Percentiles rank a stretch among this genome's conserved stretches.
These are phyloP conservation scores for Coptotermes formosanus DNA, from an alignment of 1,140 invertebrate species.

Conservation along the genomic window DNA sequence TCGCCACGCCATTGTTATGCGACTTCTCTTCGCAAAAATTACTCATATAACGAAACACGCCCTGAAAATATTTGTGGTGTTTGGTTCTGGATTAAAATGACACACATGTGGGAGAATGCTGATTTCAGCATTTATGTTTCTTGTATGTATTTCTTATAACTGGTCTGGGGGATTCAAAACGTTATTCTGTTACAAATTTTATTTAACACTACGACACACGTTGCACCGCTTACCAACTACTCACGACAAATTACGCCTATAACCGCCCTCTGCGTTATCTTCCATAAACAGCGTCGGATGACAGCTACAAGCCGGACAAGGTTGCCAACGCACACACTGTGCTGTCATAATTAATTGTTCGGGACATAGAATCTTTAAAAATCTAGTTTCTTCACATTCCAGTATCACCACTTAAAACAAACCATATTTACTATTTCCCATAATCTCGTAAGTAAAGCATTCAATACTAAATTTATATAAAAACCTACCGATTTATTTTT, in stretches of 20 bases:
- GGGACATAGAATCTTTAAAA: no score
- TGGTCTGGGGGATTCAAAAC: neutral
- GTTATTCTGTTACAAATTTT: neutral
- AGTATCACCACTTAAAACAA: no score
- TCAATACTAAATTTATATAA: no score
- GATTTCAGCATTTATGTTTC: neutral
- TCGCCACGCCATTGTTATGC: conserved; percentile 79
- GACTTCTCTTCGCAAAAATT: neutral
- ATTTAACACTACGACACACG: neutral
- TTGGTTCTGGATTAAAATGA: neutral
- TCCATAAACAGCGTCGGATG: neutral
- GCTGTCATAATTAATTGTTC: no score
- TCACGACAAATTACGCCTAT: neutral
- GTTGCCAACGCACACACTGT: neutral
- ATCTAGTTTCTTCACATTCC: no score
- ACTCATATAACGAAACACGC: conserved; percentile 19
- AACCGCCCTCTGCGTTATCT: neutral
- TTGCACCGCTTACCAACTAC: neutral
- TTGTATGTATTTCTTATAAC: neutral
- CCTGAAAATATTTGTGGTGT: neutral
- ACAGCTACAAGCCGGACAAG: conserved; percentile 2
- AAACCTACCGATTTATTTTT: no score
- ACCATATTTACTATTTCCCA: no score
- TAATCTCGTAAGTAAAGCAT: no score
- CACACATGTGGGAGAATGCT: neutral